Evolutionary conservation across 1,140 invertebrate genomes (phyloP), one percentile per base, ranked within the genome.

Genomic region (Tetramorium simillimum): DNA sequence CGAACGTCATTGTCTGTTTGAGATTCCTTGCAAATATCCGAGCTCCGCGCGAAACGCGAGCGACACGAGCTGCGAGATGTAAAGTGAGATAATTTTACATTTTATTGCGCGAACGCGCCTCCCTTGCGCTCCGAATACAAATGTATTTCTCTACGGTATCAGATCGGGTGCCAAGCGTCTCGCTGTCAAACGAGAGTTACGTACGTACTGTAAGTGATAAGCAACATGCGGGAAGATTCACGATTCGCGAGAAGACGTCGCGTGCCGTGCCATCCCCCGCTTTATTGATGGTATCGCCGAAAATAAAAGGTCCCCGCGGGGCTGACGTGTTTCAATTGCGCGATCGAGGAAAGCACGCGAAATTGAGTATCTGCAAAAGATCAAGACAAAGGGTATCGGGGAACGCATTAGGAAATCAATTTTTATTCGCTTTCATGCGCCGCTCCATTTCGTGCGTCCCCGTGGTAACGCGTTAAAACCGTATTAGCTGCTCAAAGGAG

Each of bases 221-320:
- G 58, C 6, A 24, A 16, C 21, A 43, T 43, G 24, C 10, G 24
- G 12, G 2, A 33, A 78, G 6, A 78, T 65, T 78, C 76, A 37
- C 28, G 24, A 2, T 21, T 21, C 46, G 46, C 24, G 18, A 33
- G 10, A 28, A 62, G 21, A 5, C 16, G 37, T 18, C 33, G 12
- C 58, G 28, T n/a, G 40, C 40, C 28, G 24, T 46, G n/a, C 60
- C 10, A 51, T 49, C 4, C 3, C 28, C 28, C 43, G 33, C 14
- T 86, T 86, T 81, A 86, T 70, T 53, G 80, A 81, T 62, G 81
- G 76, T 28, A 53, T 60, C 49, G 56, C 28, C 28, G 6, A 53
- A 72, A 84, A 73, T 86, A 82, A 82, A 65, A 84, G 63, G 43
- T 51, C 12, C 5, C 14, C 21, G 60, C 62, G 5, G n/a, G 16